These are phyloP conservation scores for Sinohyriopsis cumingii DNA, from an alignment of 2,888 invertebrate genomes.

Conservation along the genomic window DNA sequence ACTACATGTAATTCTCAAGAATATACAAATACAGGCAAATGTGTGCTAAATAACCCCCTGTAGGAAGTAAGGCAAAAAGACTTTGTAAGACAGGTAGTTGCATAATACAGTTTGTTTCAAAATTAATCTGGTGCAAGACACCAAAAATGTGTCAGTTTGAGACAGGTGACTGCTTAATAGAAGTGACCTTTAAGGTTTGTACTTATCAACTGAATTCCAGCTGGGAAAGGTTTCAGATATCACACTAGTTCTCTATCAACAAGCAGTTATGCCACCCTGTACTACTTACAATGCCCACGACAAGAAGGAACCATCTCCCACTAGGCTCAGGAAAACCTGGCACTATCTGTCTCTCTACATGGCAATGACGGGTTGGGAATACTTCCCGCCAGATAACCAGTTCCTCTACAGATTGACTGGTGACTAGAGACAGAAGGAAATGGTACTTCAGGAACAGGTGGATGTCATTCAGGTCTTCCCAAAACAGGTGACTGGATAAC, in stretches of 20 bases:
- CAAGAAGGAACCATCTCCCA: slow-evolving; percentile 66
- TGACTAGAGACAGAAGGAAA: slow-evolving; percentile 78
- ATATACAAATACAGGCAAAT: too few species aligned
- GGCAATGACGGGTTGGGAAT: slow-evolving; percentile 57
- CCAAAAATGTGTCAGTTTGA: too few species aligned
- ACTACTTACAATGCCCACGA: slow-evolving; percentile 67
- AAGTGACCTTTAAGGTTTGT: too few species aligned
- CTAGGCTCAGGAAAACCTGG: slow-evolving; percentile 62
- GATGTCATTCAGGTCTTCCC: slow-evolving; percentile 83
- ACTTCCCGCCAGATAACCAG: slow-evolving; percentile 71
- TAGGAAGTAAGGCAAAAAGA: too few species aligned
- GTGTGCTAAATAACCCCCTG: too few species aligned
- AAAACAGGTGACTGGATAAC: slow-evolving; percentile 84
- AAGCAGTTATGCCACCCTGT: not conserved
- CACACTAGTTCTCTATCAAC: not conserved
- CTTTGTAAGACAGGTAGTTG: too few species aligned
- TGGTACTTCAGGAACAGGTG: slow-evolving; percentile 84
- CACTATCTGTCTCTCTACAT: slow-evolving; percentile 20
- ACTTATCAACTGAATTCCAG: too few species aligned
- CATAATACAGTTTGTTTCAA: too few species aligned
- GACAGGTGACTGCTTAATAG: too few species aligned
- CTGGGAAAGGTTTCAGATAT: too few species aligned
- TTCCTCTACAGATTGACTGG: slow-evolving; percentile 57
- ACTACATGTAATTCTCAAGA: too few species aligned
- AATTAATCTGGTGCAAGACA: too few species aligned